Percentiles rank a stretch among this genome's conserved stretches.
Conservation (phyloP, 2,888 invertebrate species). For the Hirtodrosophila trivittata region DNA sequence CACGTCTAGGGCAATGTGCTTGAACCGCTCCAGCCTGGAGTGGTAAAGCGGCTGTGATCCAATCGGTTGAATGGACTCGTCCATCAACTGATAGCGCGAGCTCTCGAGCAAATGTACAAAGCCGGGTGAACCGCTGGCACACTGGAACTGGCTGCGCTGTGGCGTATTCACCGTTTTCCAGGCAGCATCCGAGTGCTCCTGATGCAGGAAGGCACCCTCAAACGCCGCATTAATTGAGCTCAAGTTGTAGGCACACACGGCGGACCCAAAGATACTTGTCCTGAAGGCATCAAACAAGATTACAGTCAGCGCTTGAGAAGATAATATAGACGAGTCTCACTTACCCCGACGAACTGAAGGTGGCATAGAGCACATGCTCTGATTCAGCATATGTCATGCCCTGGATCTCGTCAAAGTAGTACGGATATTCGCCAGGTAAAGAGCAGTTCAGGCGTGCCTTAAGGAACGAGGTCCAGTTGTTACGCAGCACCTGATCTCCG, state of each 20-base stretch:
- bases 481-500: conserved; percentile 89
- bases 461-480: conserved; percentile 96
- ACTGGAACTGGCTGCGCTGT: conserved; percentile 87
- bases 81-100: conserved; percentile 93
- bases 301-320: background rate
- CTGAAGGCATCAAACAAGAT: no score
- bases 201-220: conserved; percentile 93
- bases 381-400: conserved; percentile 91
- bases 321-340: conserved; percentile 36
- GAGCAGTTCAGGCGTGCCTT: conserved; percentile 94
- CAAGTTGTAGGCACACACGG: conserved; percentile 95
- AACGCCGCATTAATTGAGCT: conserved; percentile 92
- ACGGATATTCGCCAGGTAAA: conserved; percentile 92
- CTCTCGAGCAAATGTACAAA: conserved; percentile 86
- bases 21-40: conserved; percentile 89
- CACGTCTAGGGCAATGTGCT: conserved; percentile 91
- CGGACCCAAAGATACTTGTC: conserved; percentile 95
- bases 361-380: conserved; percentile 91
- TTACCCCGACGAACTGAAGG: conserved; percentile 92
- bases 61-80: conserved; percentile 91
- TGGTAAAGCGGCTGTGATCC: conserved; percentile 88
- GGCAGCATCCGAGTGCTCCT: conserved; percentile 89
- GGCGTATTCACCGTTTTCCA: conserved; percentile 89
- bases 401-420: conserved; percentile 95
- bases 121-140: conserved; percentile 83